Base-by-base conservation (phyloP, 2,113 vertebrate genomes). In the Paedocypris sp. region DNA sequence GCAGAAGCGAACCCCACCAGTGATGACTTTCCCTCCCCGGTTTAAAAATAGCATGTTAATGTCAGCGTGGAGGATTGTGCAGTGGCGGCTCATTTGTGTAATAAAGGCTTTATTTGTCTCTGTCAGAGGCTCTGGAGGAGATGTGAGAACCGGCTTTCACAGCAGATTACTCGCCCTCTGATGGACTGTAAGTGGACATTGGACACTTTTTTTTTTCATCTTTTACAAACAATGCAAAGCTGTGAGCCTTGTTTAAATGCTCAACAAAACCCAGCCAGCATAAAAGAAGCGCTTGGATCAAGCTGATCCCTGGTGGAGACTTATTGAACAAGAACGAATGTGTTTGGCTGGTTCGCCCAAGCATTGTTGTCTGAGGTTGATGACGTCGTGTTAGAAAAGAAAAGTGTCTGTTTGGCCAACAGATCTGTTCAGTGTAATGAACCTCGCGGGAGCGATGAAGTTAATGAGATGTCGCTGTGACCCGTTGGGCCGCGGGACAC, bases 391-490 rank as follows among this genome's bases (percentile, higher is more conserved):
- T n/a, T n/a, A n/a, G n/a, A n/a, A n/a, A n/a, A n/a, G n/a, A n/a
- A n/a, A n/a, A n/a, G n/a, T n/a, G n/a, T n/a, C n/a, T n/a, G n/a
- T n/a, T n/a, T n/a, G n/a, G n/a, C n/a, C n/a, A n/a, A n/a, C n/a
- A n/a, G n/a, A 81, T 79, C 69, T 73, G 65, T 71, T 58, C 39
- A 50, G 67, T 54, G 10, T 73, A 73, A 79, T 74, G 76, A 80
- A 77, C 77, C 78, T 75, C 60, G 29, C 15, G 74, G 69, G 79
- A 80, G 48, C 57, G 69, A 75, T 73, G 48, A 63, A 66, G 71
- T 53, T 80, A 79, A 83, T 78, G 77, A 81, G 77, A 59, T 64
- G 66, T 66, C 62, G 77, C 73, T 38, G 66, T 77, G 74, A 75
- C 43, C 9, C 2, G 25, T 5, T 12, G 56, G 64, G 62, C 45